A percentile compares a stretch with the other conserved stretches of the same genome.
Conservation (phyloP, 92 coral and sea anemone genomes). For the Anthopleura xanthogrammica region DNA sequence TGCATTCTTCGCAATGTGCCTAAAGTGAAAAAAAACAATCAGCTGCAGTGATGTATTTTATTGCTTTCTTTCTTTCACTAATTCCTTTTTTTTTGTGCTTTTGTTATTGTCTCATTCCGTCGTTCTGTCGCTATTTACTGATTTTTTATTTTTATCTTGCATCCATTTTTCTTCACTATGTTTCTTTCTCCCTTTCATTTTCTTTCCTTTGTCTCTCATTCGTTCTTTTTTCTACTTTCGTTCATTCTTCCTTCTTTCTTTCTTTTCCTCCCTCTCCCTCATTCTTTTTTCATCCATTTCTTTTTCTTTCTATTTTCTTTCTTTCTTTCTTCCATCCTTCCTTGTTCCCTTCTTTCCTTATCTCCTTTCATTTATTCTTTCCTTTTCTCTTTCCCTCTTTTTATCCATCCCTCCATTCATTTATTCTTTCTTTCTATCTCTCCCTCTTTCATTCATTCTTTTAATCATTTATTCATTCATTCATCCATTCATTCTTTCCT, state of each 20-base stretch:
- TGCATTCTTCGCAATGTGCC: constrained; percentile 66
- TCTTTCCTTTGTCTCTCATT: background rate
- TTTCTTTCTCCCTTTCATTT: background rate
- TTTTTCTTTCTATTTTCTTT: background rate
- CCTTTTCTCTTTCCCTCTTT: background rate
- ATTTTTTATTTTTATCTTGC: background rate
- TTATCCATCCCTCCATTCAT: background rate
- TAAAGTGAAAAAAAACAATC: background rate
- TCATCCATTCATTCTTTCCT: background rate
- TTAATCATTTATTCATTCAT: no score
- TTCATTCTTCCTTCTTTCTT: background rate
- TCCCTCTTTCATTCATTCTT: no score
- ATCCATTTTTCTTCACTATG: no score
- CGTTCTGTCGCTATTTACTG: background rate
- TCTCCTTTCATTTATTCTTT: no score
- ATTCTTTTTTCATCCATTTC: background rate
- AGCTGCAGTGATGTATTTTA: background rate
- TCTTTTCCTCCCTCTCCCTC: background rate
- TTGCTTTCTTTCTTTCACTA: background rate
- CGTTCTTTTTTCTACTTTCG: background rate
- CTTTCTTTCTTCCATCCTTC: background rate
- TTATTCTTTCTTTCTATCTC: no score
- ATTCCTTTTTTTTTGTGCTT: no score
- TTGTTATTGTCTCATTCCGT: no score
- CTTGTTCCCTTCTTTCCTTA: background rate